phyloP scores from a whole-genome alignment of 2,888 invertebrate species.

The Hecatera dysodea region DNA sequence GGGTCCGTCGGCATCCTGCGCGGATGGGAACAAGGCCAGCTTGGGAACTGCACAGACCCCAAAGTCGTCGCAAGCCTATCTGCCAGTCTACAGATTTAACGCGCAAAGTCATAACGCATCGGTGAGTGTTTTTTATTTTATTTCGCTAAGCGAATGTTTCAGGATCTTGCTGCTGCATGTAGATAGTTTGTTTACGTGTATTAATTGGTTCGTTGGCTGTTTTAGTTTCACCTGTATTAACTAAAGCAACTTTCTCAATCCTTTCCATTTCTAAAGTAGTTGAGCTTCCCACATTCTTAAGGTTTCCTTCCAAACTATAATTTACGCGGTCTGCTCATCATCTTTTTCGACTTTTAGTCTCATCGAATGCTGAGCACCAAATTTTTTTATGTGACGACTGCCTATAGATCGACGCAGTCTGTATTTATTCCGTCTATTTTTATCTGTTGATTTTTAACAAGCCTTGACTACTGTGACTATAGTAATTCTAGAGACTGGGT shows the following conservation, averaged over 20 bases:
- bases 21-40: constrained; percentile 83
- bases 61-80: constrained; percentile 81
- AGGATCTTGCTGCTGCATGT: background rate
- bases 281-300: no score
- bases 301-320: no score
- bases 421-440: background rate
- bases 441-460: background rate
- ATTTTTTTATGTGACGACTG: background rate
- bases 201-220: background rate
- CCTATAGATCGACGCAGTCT: background rate
- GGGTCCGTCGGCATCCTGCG: constrained; percentile 84
- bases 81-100: constrained; percentile 93
- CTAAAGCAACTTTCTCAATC: no score
- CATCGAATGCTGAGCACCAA: no score
- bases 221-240: background rate
- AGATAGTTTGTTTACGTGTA: background rate
- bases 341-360: no score
- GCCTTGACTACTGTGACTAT: background rate
- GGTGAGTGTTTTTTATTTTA: constrained; percentile 73
- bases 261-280: no score
- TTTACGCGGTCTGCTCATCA: no score
- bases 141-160: constrained; percentile 15
- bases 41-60: constrained; percentile 83
- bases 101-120: constrained; percentile 81
- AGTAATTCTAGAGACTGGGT: background rate